Evolutionary conservation across 64 coral and sea anemone species (phyloP).

Genomic region (Montipora cactus): DNA sequence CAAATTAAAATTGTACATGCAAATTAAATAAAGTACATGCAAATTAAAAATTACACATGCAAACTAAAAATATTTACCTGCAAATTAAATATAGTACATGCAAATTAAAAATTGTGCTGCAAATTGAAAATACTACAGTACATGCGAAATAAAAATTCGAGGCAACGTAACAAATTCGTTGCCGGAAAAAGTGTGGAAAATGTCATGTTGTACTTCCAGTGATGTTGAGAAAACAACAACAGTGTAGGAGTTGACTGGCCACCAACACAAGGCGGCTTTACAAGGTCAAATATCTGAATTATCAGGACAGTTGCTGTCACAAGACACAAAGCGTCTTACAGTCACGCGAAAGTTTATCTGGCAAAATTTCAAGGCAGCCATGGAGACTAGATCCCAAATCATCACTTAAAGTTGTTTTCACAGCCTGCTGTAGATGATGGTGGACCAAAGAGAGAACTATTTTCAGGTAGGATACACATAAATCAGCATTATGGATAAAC

Average conservation of each 20-base stretch:
- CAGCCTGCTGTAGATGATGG: constrained; percentile 71
- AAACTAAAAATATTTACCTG: too few relatives aligned
- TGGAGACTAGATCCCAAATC: constrained; percentile 33
- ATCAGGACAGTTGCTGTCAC: constrained; percentile 12
- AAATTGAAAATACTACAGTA: too few relatives aligned
- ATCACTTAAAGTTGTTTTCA: constrained; percentile 69
- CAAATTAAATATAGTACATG: too few relatives aligned
- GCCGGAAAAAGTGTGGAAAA: too few relatives aligned
- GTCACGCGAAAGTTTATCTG: constrained; percentile 51
- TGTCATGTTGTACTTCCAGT: background rate
- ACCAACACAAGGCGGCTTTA: constrained; percentile 44
- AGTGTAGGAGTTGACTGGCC: constrained; percentile 23
- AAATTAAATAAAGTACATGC: too few relatives aligned
- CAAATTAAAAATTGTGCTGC: too few relatives aligned
- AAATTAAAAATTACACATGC: too few relatives aligned
- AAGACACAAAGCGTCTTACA: constrained; percentile 14
- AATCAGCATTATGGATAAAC: background rate
- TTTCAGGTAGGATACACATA: constrained; percentile 44
- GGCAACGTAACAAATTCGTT: too few relatives aligned
- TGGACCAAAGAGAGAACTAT: constrained; percentile 69
- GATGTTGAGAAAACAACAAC: background rate
- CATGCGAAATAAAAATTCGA: too few relatives aligned
- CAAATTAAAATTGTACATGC: too few relatives aligned
- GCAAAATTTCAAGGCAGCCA: constrained; percentile 67
- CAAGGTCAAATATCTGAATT: constrained; percentile 33